Evolutionary conservation across 2,113 vertebrate species (phyloP).

Genomic region (Tragelaphus strepsiceros): DNA sequence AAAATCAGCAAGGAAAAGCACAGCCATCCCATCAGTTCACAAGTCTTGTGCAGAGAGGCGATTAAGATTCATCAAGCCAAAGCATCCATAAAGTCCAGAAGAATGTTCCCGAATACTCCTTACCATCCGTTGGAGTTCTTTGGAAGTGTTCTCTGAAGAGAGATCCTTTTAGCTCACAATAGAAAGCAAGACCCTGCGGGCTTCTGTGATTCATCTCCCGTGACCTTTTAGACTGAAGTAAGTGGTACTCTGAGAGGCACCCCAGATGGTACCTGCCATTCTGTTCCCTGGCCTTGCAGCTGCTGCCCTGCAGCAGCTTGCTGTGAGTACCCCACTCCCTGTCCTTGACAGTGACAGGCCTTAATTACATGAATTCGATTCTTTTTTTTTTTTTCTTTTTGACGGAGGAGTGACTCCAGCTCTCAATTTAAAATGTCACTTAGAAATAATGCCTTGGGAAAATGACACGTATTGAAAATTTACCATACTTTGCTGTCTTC

Average conservation of each 20-base stretch:
- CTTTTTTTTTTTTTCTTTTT: neutral
- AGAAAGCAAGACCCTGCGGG: neutral
- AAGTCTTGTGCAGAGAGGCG: neutral
- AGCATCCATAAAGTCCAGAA: neutral
- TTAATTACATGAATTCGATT: neutral
- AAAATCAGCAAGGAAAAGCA: neutral
- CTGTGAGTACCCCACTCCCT: neutral
- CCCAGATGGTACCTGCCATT: neutral
- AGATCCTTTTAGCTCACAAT: neutral
- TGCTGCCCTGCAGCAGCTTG: neutral
- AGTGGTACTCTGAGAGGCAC: neutral
- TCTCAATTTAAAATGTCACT: neutral
- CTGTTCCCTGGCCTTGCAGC: neutral
- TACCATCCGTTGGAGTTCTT: neutral
- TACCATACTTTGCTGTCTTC: neutral
- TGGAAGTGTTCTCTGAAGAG: neutral
- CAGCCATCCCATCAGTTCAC: neutral
- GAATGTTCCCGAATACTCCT: neutral
- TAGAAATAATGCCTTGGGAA: neutral
- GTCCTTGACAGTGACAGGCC: neutral
- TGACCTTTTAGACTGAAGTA: neutral
- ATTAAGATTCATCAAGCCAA: neutral
- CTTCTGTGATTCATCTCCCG: neutral
- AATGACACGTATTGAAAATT: neutral
- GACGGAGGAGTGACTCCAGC: neutral